These are phyloP conservation scores for Oscheius sp. DNA, from an alignment of 1,140 invertebrate species.

Conservation along the genomic window DNA sequence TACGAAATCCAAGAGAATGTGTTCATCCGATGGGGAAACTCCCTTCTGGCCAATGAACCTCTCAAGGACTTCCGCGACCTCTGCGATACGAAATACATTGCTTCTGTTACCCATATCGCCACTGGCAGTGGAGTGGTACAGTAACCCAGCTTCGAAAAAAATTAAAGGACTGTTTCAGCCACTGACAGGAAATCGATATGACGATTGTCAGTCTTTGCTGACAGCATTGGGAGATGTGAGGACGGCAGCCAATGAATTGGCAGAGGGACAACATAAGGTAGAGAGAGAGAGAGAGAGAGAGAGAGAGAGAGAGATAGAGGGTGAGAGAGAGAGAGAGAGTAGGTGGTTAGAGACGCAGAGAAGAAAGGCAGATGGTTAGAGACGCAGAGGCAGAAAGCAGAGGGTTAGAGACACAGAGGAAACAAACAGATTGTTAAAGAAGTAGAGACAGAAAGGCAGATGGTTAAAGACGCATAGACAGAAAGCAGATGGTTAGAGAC, in stretches of 20 bases:
- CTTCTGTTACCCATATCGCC: constrained; percentile 46
- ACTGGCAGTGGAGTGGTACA: constrained; percentile 48
- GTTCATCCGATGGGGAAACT: constrained; percentile 54
- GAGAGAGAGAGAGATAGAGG: constrained; percentile 9
- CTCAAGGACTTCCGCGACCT: constrained; percentile 44
- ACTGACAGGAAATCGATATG: constrained; percentile 36
- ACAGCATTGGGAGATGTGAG: constrained; percentile 46
- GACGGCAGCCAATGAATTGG: constrained; percentile 43
- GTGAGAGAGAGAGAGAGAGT: constrained; percentile 13
- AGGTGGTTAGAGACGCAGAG: too few relatives aligned
- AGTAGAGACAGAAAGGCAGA: too few relatives aligned
- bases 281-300: constrained; percentile 30
- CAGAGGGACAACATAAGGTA: constrained; percentile 42
- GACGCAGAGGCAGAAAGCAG: too few relatives aligned
- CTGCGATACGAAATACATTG: constrained; percentile 48
- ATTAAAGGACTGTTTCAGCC: too few relatives aligned
- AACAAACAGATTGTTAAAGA: too few relatives aligned
- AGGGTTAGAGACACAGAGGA: too few relatives aligned
- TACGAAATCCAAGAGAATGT: constrained; percentile 56
- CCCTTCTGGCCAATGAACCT: constrained; percentile 46
- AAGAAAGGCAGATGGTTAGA: too few relatives aligned
- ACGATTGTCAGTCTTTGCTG: constrained; percentile 49
- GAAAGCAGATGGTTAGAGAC: too few relatives aligned
- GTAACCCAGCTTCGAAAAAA: too few relatives aligned
- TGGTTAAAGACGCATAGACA: too few relatives aligned